Conservation (phyloP, 2,113 vertebrate species). For the Pollimyrus isidori region DNA sequence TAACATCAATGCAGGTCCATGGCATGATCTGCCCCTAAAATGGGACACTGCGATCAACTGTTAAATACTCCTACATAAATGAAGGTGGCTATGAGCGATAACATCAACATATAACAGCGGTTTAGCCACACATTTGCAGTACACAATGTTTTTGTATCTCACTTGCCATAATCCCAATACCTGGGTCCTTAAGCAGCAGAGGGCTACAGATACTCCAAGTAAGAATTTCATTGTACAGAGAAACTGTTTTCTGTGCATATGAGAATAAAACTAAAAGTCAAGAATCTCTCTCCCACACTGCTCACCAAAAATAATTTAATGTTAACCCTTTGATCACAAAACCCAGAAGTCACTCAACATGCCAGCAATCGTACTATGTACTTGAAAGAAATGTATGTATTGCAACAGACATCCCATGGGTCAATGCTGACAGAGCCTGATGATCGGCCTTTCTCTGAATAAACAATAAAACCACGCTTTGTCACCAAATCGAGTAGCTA, state of each 20-base stretch:
- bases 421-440: slow-evolving; percentile 23
- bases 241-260: no score
- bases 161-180: neutral
- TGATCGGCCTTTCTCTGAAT: slow-evolving; percentile 30
- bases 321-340: slow-evolving; percentile 6
- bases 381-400: slow-evolving; percentile 15
- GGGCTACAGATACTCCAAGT: neutral
- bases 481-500: slow-evolving; percentile 34
- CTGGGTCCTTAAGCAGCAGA: neutral
- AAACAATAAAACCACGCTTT: slow-evolving; percentile 32
- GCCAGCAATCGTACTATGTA: slow-evolving; percentile 21
- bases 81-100: neutral
- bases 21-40: neutral
- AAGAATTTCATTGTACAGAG: no score
- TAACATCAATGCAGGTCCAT: neutral
- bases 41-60: neutral
- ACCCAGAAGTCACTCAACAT: slow-evolving; percentile 18
- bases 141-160: neutral
- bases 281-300: neutral
- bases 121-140: neutral
- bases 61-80: neutral
- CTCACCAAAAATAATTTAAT: slow-evolving; percentile 4
- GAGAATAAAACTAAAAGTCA: neutral
- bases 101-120: neutral
- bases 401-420: slow-evolving; percentile 17